Base-by-base conservation (phyloP, 2,888 invertebrate species). In the Escarpia spicata region DNA sequence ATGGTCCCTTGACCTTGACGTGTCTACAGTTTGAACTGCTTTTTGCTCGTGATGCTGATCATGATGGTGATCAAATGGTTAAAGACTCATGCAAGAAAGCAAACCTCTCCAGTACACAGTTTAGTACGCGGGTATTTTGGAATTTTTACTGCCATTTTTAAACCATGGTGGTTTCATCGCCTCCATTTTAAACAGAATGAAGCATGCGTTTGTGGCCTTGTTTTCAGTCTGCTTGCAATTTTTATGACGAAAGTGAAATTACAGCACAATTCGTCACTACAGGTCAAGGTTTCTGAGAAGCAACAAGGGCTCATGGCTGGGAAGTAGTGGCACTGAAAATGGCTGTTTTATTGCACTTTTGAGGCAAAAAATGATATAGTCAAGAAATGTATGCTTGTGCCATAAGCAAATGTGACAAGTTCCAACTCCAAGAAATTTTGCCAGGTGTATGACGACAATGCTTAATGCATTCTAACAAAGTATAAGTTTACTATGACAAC, bases 391-490 rank as follows among this genome's bases (percentile, higher is more conserved):
- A 90, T 90, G 9, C 90, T 90, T 12, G 90, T 90, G 90, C 90
- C 15, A 19, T 90, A 12, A 90, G 15, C 90, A 8, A 19, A 12
- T 90, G 90, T 19, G 15, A 12, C 90, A 90, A 90, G 90, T 90
- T 90, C 90, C 12, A 90, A 90, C 90, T 90, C 90, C 90, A 90
- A 90, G 90, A 9, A 90, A 90, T 8, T 90, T 90, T 90, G 90
- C 90, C 15, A 90, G 6, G 90, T 90, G 37, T 37, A 37, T 37
- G 37, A 37, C 37, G 90, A 90, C 15, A 12, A 90, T 90, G 90
- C 15, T 37, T 37, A 37, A 37, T 90, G 90, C 90, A 90, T 12
- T 90, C 15, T 19, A 0, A 90, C 90, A 90, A 10, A 9, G 15
- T 12, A 10, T 90, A 90, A 90, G 90, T 90, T 90, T 90, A 90